phyloP scores from a whole-genome alignment of 2,113 vertebrate species.

The Monarcha castaneiventris region DNA sequence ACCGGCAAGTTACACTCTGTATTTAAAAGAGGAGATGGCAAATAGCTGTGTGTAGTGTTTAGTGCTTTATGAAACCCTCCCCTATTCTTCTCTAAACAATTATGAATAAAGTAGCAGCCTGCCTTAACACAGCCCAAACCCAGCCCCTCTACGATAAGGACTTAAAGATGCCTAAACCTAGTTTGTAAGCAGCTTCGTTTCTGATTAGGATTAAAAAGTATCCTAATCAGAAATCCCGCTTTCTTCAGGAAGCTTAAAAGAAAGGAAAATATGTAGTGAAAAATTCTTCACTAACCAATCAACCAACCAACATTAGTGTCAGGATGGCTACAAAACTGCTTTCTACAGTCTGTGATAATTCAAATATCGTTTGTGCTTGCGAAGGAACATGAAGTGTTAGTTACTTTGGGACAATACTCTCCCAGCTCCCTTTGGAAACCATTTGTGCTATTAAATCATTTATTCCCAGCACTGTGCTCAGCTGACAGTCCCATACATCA shows the following conservation, averaged over 20 bases:
- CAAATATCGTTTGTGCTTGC: neutral
- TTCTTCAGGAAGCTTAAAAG: neutral
- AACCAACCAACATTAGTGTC: neutral
- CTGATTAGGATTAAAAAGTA: neutral
- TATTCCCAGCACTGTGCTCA: neutral
- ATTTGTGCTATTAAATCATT: neutral
- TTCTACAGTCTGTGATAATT: neutral
- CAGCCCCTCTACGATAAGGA: neutral
- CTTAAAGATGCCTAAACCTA: neutral
- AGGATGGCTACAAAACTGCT: neutral
- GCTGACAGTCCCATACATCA: neutral
- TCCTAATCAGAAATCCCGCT: neutral
- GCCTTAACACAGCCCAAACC: neutral
- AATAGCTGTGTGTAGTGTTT: neutral
- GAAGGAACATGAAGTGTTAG: neutral
- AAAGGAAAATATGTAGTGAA: neutral
- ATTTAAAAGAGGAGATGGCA: neutral
- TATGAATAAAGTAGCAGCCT: neutral
- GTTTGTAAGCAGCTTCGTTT: neutral
- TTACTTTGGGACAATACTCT: neutral
- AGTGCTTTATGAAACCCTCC: neutral
- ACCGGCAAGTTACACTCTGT: neutral
- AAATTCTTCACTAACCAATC: neutral
- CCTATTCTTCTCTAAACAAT: neutral
- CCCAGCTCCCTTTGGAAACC: neutral